A percentile compares a stretch with the other conserved stretches of the same genome.
phyloP scores from a whole-genome alignment of 1,140 invertebrate genomes.

The Lysiphlebus fabarum region DNA sequence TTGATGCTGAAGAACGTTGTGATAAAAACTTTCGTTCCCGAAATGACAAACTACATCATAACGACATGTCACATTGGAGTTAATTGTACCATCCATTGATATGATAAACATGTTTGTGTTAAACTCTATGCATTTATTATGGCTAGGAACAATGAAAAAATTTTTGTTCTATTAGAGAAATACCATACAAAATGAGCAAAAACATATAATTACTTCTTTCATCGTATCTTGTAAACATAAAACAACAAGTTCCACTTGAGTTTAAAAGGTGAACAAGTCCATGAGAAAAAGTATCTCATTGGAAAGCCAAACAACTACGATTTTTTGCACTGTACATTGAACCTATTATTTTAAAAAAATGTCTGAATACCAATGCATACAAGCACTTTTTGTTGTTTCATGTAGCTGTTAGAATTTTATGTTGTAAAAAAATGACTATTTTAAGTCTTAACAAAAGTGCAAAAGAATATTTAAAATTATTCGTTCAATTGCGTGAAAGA shows the following conservation, averaged over 20 bases:
- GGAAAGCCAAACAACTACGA: conserved; percentile 13
- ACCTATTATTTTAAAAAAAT: conserved; percentile 10
- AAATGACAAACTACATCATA: conserved; percentile 1
- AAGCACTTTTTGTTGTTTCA: conserved; percentile 17
- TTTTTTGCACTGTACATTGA: not conserved
- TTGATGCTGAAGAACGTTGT: not conserved
- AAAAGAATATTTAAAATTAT: not conserved
- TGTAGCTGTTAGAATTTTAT: not conserved
- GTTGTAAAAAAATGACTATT: not conserved
- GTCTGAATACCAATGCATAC: not conserved
- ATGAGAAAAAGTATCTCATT: conserved; percentile 1
- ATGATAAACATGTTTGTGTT: not conserved
- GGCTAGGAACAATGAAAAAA: conserved; percentile 16
- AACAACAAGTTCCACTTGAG: conserved; percentile 11
- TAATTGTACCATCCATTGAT: not conserved
- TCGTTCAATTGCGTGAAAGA: not conserved
- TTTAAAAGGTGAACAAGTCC: conserved; percentile 11
- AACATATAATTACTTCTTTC: not conserved
- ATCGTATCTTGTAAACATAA: not conserved
- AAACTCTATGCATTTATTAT: conserved; percentile 10
- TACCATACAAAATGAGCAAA: too few species aligned
- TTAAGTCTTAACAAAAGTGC: not conserved
- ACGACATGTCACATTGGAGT: not conserved
- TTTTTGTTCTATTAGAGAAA: not conserved
- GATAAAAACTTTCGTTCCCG: not conserved